Conservation (phyloP, 2,797 vertebrate genomes). For the Smutsia gigantea region DNA sequence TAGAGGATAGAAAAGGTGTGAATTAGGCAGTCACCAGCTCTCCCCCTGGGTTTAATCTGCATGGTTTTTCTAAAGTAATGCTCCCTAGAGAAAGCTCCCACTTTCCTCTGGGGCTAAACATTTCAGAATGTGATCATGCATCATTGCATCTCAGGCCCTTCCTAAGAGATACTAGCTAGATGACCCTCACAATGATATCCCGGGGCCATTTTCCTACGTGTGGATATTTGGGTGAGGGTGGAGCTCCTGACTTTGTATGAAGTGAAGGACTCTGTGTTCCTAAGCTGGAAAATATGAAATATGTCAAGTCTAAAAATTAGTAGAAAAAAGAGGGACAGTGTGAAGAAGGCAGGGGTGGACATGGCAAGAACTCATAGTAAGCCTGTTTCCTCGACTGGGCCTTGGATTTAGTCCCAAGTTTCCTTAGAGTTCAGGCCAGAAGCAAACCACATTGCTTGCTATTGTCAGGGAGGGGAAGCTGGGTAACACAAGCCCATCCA, state of each 20-base stretch:
- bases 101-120: not conserved
- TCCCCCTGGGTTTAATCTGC: not conserved
- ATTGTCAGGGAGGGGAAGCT: not conserved
- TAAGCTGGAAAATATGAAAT: not conserved
- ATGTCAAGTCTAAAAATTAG: not conserved
- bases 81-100: not conserved
- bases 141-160: not conserved
- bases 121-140: not conserved
- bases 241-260: not conserved
- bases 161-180: rapidly evolving
- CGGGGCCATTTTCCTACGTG: not conserved
- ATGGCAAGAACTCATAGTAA: not conserved
- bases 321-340: not conserved
- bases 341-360: not conserved
- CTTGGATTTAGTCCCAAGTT: not conserved
- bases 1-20: not conserved
- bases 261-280: not conserved
- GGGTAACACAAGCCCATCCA: not conserved
- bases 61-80: not conserved
- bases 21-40: not conserved
- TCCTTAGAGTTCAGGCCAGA: not conserved
- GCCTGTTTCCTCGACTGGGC: not conserved
- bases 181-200: rapidly evolving
- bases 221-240: not conserved
- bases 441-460: not conserved